Base-by-base conservation (phyloP, 2,797 vertebrate genomes). In the Poecilia picta region DNA sequence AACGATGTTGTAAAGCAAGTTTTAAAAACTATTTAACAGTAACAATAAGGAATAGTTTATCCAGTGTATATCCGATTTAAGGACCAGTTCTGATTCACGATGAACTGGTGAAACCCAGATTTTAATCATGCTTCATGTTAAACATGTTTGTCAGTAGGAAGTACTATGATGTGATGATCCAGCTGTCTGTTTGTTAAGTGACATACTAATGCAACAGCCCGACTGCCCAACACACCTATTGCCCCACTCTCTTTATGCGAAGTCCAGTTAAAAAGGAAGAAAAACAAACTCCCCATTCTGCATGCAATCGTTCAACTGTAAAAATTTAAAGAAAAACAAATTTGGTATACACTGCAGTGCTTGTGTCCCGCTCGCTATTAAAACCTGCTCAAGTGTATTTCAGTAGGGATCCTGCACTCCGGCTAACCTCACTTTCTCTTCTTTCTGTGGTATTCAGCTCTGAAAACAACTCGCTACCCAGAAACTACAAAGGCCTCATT, bases 161-260 rank as follows among this genome's bases (percentile, higher is more conserved):
- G 71, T 49, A 78, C 81, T 36, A 51, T 31, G 57, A 51, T 46
- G 72, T 62, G 59, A 72, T 33, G 74, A 79, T 78, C 74, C 46
- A 59, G 71, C 82, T 85, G 89, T 92, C 89, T 93, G 91, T 93
- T 95, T 94, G 91, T 83, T 81, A 90, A 93, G 83, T 85, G 89
- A 83, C 90, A 92, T 80, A 84, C 91, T 94, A 96, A 89, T 87
- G 91, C 93, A 91, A 92, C 92, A 95, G 95, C 95, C 93, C 94
- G 92, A 94, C 95, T 93, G 95, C 96, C 93, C 92, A 83, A 76
- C 81, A 82, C 73, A 87, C 86, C 81, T 79, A 68, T 36, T 78
- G 81, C 75, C 91, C 90, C 87, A 94, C 95, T 96, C 95, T 94
- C 95, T 94, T 96, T 93, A 96, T 95, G 94, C 72, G 76, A 84